These are phyloP conservation scores for Plecotus auritus DNA, from an alignment of 2,113 vertebrate species.

Conservation along the genomic window DNA sequence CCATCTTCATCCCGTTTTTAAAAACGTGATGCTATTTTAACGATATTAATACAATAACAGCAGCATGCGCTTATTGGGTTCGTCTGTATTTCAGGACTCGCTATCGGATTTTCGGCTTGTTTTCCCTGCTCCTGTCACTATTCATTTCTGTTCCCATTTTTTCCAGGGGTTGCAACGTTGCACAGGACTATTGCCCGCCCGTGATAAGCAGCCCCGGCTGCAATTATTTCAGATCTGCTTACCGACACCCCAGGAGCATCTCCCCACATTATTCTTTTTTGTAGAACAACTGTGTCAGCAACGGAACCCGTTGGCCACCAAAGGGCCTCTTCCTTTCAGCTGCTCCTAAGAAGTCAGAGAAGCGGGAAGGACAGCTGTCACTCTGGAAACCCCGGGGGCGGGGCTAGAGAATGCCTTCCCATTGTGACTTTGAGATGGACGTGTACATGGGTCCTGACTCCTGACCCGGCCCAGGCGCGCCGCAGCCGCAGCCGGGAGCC, in stretches of 20 bases:
- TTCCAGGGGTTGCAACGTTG: slow-evolving; percentile 74
- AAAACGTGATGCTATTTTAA: slow-evolving; percentile 84
- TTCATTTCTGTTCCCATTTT: slow-evolving; percentile 84
- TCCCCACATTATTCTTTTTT: slow-evolving; percentile 73
- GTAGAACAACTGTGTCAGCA: slow-evolving; percentile 63
- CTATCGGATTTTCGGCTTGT: slow-evolving; percentile 85
- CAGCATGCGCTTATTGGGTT: slow-evolving; percentile 84
- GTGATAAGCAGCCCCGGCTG: slow-evolving; percentile 77
- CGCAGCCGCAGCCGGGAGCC: slow-evolving; percentile 82
- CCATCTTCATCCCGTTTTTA: slow-evolving; percentile 79
- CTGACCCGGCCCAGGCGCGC: slow-evolving; percentile 85
- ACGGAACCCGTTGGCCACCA: slow-evolving; percentile 86
- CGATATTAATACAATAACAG: slow-evolving; percentile 86
- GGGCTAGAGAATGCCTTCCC: slow-evolving; percentile 85
- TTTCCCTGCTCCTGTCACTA: slow-evolving; percentile 84
- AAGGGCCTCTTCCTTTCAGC: slow-evolving; percentile 72
- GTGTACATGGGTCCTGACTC: slow-evolving; percentile 90
- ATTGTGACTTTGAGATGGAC: slow-evolving; percentile 89
- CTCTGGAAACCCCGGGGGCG: slow-evolving; percentile 74
- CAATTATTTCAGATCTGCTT: slow-evolving; percentile 80
- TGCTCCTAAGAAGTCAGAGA: slow-evolving; percentile 68
- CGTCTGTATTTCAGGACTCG: slow-evolving; percentile 85
- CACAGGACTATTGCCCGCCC: slow-evolving; percentile 80
- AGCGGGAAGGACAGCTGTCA: slow-evolving; percentile 83
- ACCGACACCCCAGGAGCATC: slow-evolving; percentile 79